Evolutionary conservation across 2,113 vertebrate species (phyloP).

Genomic region (Oryzias celebensis): DNA sequence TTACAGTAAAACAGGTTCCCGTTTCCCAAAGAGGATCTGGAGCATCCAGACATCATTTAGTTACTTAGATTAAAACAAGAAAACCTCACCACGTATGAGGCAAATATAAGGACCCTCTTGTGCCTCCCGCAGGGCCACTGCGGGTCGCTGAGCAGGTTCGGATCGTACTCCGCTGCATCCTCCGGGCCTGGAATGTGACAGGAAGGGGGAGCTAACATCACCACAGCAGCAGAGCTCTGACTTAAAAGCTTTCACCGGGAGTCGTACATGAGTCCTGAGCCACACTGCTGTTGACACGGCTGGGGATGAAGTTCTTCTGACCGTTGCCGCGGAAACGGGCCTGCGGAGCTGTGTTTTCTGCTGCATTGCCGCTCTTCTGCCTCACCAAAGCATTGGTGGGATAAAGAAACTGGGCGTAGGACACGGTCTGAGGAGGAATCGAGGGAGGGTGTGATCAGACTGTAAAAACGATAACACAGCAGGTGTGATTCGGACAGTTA

Average conservation of each 20-base stretch:
- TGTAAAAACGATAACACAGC: background rate
- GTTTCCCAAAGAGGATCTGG: no score
- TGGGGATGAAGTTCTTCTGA: constrained; percentile 75
- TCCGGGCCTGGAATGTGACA: constrained; percentile 76
- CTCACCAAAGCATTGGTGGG: constrained; percentile 91
- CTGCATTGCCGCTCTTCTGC: constrained; percentile 71
- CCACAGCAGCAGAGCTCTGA: background rate
- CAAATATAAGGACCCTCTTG: constrained; percentile 95
- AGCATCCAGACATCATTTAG: no score
- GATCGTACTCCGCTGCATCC: constrained; percentile 86
- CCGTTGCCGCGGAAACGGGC: constrained; percentile 76
- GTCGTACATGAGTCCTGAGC: constrained; percentile 81
- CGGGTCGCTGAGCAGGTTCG: constrained; percentile 92
- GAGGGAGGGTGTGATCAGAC: background rate
- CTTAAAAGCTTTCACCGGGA: no score
- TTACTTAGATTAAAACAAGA: no score
- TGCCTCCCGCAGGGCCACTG: constrained; percentile 98
- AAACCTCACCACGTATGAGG: constrained; percentile 90
- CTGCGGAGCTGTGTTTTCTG: constrained; percentile 68
- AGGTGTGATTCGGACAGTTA: constrained; percentile 45
- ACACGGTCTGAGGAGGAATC: constrained; percentile 83
- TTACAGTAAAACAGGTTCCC: no score
- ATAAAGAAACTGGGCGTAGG: constrained; percentile 92
- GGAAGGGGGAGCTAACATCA: background rate
- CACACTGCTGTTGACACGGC: constrained; percentile 75